These are phyloP conservation scores for Gymnoscelis rufifasciata DNA, from an alignment of 2,888 invertebrate genomes.

Conservation along the genomic window DNA sequence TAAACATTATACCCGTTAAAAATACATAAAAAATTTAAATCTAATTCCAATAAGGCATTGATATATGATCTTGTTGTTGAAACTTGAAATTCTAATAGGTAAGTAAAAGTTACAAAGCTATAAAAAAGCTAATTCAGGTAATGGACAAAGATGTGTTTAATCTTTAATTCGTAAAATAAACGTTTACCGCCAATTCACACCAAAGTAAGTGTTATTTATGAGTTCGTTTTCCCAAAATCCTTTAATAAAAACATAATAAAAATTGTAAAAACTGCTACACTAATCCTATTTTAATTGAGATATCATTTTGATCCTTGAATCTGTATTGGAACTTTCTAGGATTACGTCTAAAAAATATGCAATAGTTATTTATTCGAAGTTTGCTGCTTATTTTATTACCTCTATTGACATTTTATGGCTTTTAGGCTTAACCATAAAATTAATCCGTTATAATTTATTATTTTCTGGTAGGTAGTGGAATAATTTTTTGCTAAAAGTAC, in stretches of 20 bases:
- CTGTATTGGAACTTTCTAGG: conserved; percentile 14
- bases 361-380: not conserved
- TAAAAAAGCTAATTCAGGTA: conserved; percentile 14
- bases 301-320: conserved; percentile 14
- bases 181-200: conserved; percentile 9
- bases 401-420: conserved; percentile 2
- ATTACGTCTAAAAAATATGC: conserved; percentile 6
- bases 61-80: conserved; percentile 25
- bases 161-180: conserved; percentile 18
- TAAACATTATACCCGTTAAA: not conserved
- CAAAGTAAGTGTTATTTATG: conserved; percentile 15
- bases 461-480: not conserved
- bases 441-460: conserved; percentile 6
- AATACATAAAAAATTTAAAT: not conserved
- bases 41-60: conserved; percentile 17
- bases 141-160: not conserved
- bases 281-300: conserved; percentile 15
- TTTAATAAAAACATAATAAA: not conserved
- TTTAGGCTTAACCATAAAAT: conserved; percentile 1
- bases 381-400: conserved; percentile 1
- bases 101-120: conserved; percentile 12
- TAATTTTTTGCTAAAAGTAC: not conserved
- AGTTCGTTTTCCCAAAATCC: conserved; percentile 11
- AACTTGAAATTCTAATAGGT: not conserved
- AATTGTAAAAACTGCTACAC: conserved; percentile 12